These are phyloP conservation scores for Lochmaea capreae DNA, from an alignment of 2,888 invertebrate species.

Conservation along the genomic window DNA sequence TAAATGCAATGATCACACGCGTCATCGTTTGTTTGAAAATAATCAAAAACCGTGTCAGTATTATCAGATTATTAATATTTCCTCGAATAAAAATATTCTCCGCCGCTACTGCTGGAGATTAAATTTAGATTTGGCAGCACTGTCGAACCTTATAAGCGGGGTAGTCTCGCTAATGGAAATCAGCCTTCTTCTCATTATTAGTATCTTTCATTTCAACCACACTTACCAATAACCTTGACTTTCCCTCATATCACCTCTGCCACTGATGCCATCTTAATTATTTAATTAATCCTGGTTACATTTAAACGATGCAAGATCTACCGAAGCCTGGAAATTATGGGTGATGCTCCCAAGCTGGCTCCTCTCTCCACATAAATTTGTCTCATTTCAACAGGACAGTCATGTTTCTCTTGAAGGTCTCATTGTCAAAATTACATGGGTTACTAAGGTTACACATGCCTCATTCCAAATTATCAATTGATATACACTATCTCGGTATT, in stretches of 20 bases:
- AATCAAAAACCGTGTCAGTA: no score
- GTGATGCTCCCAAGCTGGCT: slow-evolving; percentile 47
- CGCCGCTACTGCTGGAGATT: neutral
- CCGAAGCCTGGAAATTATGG: slow-evolving; percentile 48
- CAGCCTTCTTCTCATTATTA: neutral
- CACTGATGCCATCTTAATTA: slow-evolving; percentile 46
- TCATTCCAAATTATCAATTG: neutral
- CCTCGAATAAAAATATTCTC: neutral
- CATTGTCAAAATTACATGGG: slow-evolving; percentile 38
- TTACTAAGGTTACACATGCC: slow-evolving; percentile 30
- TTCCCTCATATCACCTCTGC: slow-evolving; percentile 17
- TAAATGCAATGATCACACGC: no score
- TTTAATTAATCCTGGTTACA: slow-evolving; percentile 51
- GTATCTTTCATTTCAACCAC: slow-evolving; percentile 1
- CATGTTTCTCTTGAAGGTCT: slow-evolving; percentile 36
- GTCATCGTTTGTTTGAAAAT: no score
- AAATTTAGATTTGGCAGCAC: neutral
- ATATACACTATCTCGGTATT: neutral
- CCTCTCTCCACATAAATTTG: slow-evolving; percentile 38
- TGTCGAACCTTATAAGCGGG: neutral
- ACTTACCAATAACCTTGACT: slow-evolving; percentile 10
- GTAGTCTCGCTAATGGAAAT: neutral
- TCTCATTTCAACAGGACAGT: slow-evolving; percentile 38
- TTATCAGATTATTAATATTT: neutral
- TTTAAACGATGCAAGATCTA: slow-evolving; percentile 50